Evolutionary conservation across 2,797 vertebrate genomes (phyloP).

Genomic region (Diplodus puntazzo): DNA sequence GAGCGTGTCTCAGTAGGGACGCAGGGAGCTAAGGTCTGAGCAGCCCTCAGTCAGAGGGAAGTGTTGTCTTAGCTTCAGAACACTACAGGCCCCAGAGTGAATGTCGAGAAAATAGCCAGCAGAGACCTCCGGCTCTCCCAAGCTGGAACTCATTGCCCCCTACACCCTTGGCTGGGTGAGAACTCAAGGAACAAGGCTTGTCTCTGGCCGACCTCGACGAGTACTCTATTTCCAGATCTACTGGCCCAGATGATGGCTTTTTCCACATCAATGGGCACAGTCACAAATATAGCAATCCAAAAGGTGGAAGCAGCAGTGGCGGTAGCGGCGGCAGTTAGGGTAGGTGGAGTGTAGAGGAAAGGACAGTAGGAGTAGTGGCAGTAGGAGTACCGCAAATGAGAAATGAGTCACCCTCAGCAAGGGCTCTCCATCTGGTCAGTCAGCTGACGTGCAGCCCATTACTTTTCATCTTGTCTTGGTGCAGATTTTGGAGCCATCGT

Average conservation of each 20-base stretch:
- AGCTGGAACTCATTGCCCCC: conserved; percentile 78
- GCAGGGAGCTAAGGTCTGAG: conserved; percentile 26
- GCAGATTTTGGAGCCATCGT: conserved; percentile 54
- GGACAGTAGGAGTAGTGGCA: conserved; percentile 61
- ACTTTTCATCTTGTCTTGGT: conserved; percentile 58
- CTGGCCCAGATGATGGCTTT: conserved; percentile 90
- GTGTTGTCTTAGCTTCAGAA: conserved; percentile 71
- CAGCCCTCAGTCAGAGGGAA: conserved; percentile 61
- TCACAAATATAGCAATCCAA: conserved; percentile 86
- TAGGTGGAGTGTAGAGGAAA: conserved; percentile 66
- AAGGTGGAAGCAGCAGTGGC: conserved; percentile 75
- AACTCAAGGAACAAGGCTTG: conserved; percentile 70
- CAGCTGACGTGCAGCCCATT: conserved; percentile 66
- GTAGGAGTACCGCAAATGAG: conserved; percentile 61
- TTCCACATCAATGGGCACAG: conserved; percentile 85
- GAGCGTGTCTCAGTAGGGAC: conserved; percentile 34
- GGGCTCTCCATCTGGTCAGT: conserved; percentile 76
- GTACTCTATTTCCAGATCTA: conserved; percentile 89
- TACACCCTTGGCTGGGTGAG: conserved; percentile 72
- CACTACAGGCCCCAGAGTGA: conserved; percentile 46
- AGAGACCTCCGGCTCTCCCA: conserved; percentile 74
- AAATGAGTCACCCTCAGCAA: conserved; percentile 81
- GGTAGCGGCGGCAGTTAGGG: conserved; percentile 51
- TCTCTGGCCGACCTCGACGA: conserved; percentile 80
- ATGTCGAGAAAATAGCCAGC: conserved; percentile 73